phyloP scores from a whole-genome alignment of 2,797 vertebrate species.

The Esox masquinongy region DNA sequence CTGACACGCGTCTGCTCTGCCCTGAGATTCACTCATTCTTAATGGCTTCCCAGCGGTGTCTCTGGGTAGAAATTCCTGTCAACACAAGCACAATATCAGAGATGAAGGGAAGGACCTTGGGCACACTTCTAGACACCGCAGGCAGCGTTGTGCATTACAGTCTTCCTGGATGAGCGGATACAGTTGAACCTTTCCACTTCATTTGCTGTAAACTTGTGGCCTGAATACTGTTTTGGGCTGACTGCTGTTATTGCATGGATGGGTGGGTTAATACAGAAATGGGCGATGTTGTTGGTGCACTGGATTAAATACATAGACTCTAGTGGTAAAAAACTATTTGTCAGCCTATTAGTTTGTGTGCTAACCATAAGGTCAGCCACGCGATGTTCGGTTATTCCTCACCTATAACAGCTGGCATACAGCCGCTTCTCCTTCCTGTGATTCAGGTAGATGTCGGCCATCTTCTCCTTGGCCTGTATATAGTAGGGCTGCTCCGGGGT shows the following conservation, averaged over 20 bases:
- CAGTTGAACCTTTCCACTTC: conserved; percentile 26
- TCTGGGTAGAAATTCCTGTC: conserved; percentile 19
- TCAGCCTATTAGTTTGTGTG: neutral
- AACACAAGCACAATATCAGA: conserved; percentile 24
- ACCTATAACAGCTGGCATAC: conserved; percentile 94
- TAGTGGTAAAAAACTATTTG: neutral
- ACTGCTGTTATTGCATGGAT: neutral
- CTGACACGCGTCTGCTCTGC: conserved; percentile 15
- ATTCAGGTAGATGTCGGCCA: conserved; percentile 93
- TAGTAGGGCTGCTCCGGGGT: conserved; percentile 91
- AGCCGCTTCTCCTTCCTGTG: conserved; percentile 92
- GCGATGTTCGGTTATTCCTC: conserved; percentile 18
- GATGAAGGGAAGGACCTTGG: conserved; percentile 10
- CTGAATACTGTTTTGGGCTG: neutral
- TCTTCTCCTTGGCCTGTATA: conserved; percentile 93
- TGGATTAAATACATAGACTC: neutral
- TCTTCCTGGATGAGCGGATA: conserved; percentile 30
- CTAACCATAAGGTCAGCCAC: neutral
- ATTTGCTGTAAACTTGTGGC: conserved; percentile 29
- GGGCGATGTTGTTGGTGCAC: neutral
- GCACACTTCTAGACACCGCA: conserved; percentile 14
- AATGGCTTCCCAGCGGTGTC: conserved; percentile 5
- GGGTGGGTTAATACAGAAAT: neutral
- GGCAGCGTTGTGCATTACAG: conserved; percentile 20
- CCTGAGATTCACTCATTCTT: conserved; percentile 36